Evolutionary conservation across 2,888 invertebrate species (phyloP), one percentile per base, ranked within the genome.

Genomic region (Phaedon cochleariae): DNA sequence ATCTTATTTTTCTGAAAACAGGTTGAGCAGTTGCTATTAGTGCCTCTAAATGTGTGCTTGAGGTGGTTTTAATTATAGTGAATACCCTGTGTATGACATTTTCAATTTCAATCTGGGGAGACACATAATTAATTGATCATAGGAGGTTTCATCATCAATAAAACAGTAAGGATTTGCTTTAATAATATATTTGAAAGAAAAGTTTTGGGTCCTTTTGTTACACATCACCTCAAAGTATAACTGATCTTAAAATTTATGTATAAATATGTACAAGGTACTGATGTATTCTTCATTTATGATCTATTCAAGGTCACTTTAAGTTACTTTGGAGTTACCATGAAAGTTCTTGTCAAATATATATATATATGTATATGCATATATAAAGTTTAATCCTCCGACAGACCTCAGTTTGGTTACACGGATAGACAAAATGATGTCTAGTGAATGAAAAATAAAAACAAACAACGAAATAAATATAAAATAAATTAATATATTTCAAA

Each of bases 251-350:
- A 71, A 64, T 70, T 73, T 74, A 71, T 76, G 71, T 76, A 76
- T 77, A 76, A 74, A 78, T 81, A 80, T 80, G 76, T 81, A 81
- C 81, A 82, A 82, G 82, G 81, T 83, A 82, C 83, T 81, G 80
- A 76, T 80, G 78, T 79, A 74, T 75, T 73, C 72, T 61, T 70
- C 64, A 60, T 66, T 81, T 80, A 80, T 78, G 79, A 78, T 80
- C 79, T 80, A 81, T 79, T 81, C 79, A 80, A 83, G 82, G 82
- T 82, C 82, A 83, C 82, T 83, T 83, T 80, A 75, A 79, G 76
- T 79, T 78, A 77, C 73, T 77, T 79, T 79, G 77, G 79, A 78
- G 78, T 77, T 67, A 76, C 75, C 74, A 75, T 73, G 65, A 68
- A 68, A 61, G 51, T 64, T 67, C 55, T 51, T 59, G 58, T 70